Evolutionary conservation across 2,797 vertebrate species (phyloP).

Genomic region (Acanthurus leucopareius): DNA sequence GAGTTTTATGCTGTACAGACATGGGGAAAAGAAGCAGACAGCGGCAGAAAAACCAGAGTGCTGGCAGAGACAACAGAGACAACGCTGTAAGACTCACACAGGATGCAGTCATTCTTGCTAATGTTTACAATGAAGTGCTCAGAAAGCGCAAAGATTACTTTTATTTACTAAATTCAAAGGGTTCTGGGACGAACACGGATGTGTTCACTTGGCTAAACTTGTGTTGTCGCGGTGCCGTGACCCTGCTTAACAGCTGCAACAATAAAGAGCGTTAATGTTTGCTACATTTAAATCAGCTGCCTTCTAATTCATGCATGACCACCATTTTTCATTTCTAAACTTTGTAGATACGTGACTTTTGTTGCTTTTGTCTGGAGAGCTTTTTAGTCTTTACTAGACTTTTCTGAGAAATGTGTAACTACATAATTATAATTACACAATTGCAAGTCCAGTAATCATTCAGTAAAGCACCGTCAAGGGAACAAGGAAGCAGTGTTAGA

Average conservation of each 20-base stretch:
- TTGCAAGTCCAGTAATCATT: neutral
- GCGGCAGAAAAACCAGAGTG: conserved; percentile 79
- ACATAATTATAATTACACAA: neutral
- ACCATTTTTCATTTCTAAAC: neutral
- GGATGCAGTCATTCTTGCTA: conserved; percentile 29
- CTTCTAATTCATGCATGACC: conserved; percentile 2
- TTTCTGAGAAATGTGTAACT: rapidly evolving
- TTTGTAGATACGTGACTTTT: rapidly evolving
- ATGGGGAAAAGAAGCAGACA: conserved; percentile 88
- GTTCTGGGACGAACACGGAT: too few relatives aligned
- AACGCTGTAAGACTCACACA: conserved; percentile 79
- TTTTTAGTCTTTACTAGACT: neutral
- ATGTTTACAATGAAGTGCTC: neutral
- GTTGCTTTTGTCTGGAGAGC: neutral
- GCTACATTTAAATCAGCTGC: neutral
- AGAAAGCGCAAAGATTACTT: neutral
- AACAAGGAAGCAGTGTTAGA: neutral
- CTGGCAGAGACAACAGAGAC: conserved; percentile 82
- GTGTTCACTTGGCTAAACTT: neutral
- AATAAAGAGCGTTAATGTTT: neutral
- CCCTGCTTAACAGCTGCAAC: neutral
- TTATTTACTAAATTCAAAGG: neutral
- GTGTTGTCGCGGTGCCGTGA: neutral
- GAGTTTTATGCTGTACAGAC: conserved; percentile 58
- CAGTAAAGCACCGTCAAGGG: neutral